phyloP scores from a whole-genome alignment of 2,888 invertebrate genomes.

The Ectropis crepuscularia region DNA sequence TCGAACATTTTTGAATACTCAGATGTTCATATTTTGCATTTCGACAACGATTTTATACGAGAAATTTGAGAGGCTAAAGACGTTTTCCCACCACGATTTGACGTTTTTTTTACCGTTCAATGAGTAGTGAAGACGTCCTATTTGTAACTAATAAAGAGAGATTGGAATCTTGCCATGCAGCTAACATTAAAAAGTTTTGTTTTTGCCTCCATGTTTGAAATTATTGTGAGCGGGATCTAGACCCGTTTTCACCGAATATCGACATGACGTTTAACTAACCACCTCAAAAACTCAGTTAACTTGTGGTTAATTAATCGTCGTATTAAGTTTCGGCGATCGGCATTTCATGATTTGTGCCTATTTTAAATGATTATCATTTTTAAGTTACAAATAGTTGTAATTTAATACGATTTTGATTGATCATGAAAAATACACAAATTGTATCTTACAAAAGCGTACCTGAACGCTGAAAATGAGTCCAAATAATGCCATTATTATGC shows the following conservation, averaged over 20 bases:
- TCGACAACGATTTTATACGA: slow-evolving; percentile 39
- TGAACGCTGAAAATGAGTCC: slow-evolving; percentile 43
- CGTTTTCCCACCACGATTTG: slow-evolving; percentile 11
- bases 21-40: slow-evolving; percentile 44
- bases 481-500: slow-evolving; percentile 57
- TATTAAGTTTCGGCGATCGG: background rate
- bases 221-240: slow-evolving; percentile 21
- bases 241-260: background rate
- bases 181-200: slow-evolving; percentile 38
- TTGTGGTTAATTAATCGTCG: background rate
- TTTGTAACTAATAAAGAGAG: slow-evolving; percentile 35
- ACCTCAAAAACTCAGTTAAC: background rate
- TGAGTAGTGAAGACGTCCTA: background rate
- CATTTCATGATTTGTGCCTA: slow-evolving; percentile 14
- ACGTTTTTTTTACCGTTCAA: slow-evolving; percentile 1
- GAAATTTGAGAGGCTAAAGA: slow-evolving; percentile 38
- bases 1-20: slow-evolving; percentile 52
- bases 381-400: slow-evolving; percentile 16
- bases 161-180: slow-evolving; percentile 63
- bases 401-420: slow-evolving; percentile 1
- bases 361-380: slow-evolving; percentile 22
- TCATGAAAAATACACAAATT: slow-evolving; percentile 3
- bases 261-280: background rate
- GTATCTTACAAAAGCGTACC: slow-evolving; percentile 13
- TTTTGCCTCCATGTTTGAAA: slow-evolving; percentile 47